Evolutionary conservation across 2,113 vertebrate genomes (phyloP).

Genomic region (Egretta garzetta): DNA sequence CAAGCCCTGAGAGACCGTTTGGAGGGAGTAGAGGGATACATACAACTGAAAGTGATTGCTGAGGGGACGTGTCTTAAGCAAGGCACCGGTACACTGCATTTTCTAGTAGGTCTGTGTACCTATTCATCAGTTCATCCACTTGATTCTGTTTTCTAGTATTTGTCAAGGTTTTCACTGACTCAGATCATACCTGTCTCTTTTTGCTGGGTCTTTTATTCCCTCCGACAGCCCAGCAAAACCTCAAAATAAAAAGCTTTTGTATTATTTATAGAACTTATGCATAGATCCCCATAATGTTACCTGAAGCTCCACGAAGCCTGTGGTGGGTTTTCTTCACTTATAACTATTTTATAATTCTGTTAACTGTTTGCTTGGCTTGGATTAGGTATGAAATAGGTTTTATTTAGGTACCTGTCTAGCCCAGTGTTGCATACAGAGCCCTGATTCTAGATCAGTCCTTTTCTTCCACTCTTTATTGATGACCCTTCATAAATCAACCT

Average conservation of each 20-base stretch:
- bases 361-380: not conserved
- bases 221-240: not conserved
- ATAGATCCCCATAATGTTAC: not conserved
- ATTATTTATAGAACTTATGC: not conserved
- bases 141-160: not conserved
- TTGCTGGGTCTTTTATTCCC: not conserved
- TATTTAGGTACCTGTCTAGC: not conserved
- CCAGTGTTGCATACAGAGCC: not conserved
- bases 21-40: not conserved
- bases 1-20: not conserved
- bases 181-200: not conserved
- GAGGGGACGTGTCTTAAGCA: not conserved
- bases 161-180: not conserved
- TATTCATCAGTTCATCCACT: not conserved
- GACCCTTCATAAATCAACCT: not conserved
- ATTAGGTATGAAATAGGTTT: not conserved
- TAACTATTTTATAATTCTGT: not conserved
- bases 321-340: not conserved
- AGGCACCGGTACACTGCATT: not conserved
- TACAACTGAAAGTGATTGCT: accelerated
- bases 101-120: not conserved
- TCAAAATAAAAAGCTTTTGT: not conserved
- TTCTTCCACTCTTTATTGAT: not conserved
- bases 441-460: not conserved
- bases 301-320: not conserved